A percentile compares a stretch with the other conserved stretches of the same genome.
Conservation (phyloP, 2,888 invertebrate species). For the Nebria brevicollis region DNA sequence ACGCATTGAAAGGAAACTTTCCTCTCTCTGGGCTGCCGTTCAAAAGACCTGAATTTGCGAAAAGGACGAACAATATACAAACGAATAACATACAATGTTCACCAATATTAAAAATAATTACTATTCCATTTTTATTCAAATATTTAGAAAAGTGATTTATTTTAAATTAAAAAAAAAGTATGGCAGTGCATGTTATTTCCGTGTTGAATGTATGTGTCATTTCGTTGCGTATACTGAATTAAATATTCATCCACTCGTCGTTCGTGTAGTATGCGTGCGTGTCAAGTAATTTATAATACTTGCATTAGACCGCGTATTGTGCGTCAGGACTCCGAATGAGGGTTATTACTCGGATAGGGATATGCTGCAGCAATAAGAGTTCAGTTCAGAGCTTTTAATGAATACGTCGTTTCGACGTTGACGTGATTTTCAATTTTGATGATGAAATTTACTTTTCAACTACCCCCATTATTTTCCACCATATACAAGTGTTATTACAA, state of each 20-base stretch:
- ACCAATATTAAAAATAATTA: neutral
- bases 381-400: neutral
- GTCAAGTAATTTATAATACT: neutral
- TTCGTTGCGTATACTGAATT: slow-evolving; percentile 9
- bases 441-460: neutral
- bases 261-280: slow-evolving; percentile 3
- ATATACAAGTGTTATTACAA: too few relatives aligned
- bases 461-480: neutral
- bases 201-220: slow-evolving; percentile 1
- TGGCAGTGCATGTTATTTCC: neutral
- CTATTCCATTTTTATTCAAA: too few relatives aligned
- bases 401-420: neutral
- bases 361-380: neutral
- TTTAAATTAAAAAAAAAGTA: neutral
- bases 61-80: slow-evolving; percentile 10
- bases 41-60: slow-evolving; percentile 35
- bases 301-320: neutral
- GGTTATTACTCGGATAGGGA: neutral
- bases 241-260: slow-evolving; percentile 9
- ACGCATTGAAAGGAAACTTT: slow-evolving; percentile 41
- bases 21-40: slow-evolving; percentile 6
- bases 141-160: too few relatives aligned
- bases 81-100: neutral
- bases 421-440: slow-evolving; percentile 1
- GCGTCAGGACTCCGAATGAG: neutral